These are phyloP conservation scores for Andrena trimmerana DNA, from an alignment of 2,888 invertebrate genomes.

Conservation along the genomic window DNA sequence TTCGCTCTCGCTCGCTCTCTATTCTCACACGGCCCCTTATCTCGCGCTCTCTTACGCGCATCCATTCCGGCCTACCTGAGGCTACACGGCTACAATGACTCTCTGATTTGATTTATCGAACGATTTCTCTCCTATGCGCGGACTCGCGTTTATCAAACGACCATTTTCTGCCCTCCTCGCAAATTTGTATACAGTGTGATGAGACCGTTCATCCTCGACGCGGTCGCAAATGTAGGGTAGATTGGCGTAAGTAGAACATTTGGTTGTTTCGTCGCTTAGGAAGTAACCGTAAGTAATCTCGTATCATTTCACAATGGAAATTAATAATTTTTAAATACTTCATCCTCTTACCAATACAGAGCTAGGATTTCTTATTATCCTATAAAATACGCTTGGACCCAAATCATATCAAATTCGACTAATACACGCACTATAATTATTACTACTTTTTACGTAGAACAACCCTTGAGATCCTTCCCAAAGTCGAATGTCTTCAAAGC, in stretches of 20 bases:
- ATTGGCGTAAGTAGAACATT: neutral
- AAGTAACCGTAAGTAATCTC: neutral
- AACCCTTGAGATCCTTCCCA: no score
- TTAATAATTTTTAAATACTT: neutral
- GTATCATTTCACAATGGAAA: neutral
- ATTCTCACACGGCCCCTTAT: constrained; percentile 56
- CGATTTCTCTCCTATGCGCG: constrained; percentile 70
- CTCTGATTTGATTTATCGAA: constrained; percentile 83
- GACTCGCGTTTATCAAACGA: constrained; percentile 59
- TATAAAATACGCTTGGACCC: neutral
- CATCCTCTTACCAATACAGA: neutral
- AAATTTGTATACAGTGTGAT: constrained; percentile 21
- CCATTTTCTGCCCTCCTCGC: constrained; percentile 27
- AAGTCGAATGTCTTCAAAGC: no score
- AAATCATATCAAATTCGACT: neutral
- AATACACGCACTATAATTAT: no score
- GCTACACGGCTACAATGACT: constrained; percentile 78
- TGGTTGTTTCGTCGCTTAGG: neutral
- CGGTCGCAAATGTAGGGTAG: constrained; percentile 12
- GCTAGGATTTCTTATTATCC: neutral
- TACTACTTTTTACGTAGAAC: no score
- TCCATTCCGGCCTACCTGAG: constrained; percentile 66
- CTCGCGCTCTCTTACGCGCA: constrained; percentile 69
- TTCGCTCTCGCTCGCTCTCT: constrained; percentile 54
- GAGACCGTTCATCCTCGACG: neutral